Conservation (phyloP, 2,888 invertebrate species). For the Gymnoscelis rufifasciata region DNA sequence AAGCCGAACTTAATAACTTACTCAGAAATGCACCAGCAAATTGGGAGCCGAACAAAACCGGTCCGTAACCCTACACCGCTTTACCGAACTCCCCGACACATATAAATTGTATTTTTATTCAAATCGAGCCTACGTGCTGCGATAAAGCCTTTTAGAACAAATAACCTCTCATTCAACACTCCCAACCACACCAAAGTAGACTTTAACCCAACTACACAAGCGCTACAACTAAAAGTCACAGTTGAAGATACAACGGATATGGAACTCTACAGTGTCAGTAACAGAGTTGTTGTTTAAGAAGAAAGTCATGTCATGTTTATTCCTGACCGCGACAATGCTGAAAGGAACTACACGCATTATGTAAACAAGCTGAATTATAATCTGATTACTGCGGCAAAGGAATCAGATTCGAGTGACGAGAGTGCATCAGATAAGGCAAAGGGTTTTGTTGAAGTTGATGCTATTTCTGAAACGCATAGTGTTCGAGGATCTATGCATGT, state of each 20-base stretch:
- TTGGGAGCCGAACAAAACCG: slow-evolving; percentile 72
- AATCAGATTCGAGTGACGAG: slow-evolving; percentile 43
- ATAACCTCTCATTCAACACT: slow-evolving; percentile 58
- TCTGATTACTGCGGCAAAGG: slow-evolving; percentile 43
- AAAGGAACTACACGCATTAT: slow-evolving; percentile 43
- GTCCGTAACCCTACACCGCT: slow-evolving; percentile 72
- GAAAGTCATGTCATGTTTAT: slow-evolving; percentile 49
- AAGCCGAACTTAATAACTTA: slow-evolving; percentile 79
- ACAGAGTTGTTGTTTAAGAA: slow-evolving; percentile 66
- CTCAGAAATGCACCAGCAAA: slow-evolving; percentile 76
- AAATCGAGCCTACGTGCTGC: slow-evolving; percentile 73
- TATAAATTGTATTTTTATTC: slow-evolving; percentile 79
- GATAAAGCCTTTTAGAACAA: slow-evolving; percentile 75
- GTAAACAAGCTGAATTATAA: slow-evolving; percentile 50
- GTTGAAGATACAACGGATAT: slow-evolving; percentile 46
- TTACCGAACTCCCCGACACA: slow-evolving; percentile 70
- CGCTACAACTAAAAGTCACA: slow-evolving; percentile 29
- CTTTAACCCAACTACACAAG: slow-evolving; percentile 43
- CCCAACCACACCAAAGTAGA: slow-evolving; percentile 40
- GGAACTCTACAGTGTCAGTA: slow-evolving; percentile 59
- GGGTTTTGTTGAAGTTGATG: slow-evolving; percentile 48
- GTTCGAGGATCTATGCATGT: slow-evolving; percentile 41
- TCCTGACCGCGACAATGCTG: slow-evolving; percentile 41
- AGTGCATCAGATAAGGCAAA: slow-evolving; percentile 44
- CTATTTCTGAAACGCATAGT: slow-evolving; percentile 51